These are phyloP conservation scores for Homarus gammarus DNA, from an alignment of 2,888 invertebrate species.

Conservation along the genomic window DNA sequence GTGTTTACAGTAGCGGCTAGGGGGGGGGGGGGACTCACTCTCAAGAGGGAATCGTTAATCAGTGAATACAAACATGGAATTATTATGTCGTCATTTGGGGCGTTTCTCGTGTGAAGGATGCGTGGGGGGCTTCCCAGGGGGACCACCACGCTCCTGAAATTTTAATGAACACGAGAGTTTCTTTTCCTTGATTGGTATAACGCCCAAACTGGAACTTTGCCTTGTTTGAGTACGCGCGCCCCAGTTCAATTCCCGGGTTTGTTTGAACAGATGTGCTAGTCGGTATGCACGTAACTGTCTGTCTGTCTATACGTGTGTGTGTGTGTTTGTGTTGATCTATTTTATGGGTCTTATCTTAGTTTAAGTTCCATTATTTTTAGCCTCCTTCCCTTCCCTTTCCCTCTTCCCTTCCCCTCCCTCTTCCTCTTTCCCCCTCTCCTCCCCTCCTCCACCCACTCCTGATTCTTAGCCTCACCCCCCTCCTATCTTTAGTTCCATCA, in stretches of 20 bases:
- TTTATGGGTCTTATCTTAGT: background rate
- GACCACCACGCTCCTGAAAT: background rate
- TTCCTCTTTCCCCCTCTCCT: background rate
- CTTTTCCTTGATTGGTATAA: background rate
- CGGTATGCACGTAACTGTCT: slow-evolving; percentile 14
- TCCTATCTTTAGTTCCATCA: background rate
- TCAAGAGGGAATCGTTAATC: slow-evolving; percentile 53
- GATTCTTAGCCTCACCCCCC: background rate
- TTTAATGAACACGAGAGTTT: slow-evolving; percentile 1
- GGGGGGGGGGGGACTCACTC: slow-evolving; percentile 12
- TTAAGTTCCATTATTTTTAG: background rate
- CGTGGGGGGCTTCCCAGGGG: too few species aligned
- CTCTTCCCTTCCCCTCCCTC: background rate
- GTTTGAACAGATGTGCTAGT: background rate
- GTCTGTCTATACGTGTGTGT: slow-evolving; percentile 40
- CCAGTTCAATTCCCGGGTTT: background rate
- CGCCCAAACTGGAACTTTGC: background rate
- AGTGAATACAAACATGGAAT: slow-evolving; percentile 58
- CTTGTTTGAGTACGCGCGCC: background rate
- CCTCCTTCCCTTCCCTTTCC: background rate
- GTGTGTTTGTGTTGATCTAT: slow-evolving; percentile 25
- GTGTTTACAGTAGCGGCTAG: background rate
- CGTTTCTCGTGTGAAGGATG: slow-evolving; percentile 41
- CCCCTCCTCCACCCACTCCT: background rate
- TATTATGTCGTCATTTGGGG: slow-evolving; percentile 54